Conservation (phyloP, 1,140 invertebrate genomes). For the Elysia chlorotica region DNA sequence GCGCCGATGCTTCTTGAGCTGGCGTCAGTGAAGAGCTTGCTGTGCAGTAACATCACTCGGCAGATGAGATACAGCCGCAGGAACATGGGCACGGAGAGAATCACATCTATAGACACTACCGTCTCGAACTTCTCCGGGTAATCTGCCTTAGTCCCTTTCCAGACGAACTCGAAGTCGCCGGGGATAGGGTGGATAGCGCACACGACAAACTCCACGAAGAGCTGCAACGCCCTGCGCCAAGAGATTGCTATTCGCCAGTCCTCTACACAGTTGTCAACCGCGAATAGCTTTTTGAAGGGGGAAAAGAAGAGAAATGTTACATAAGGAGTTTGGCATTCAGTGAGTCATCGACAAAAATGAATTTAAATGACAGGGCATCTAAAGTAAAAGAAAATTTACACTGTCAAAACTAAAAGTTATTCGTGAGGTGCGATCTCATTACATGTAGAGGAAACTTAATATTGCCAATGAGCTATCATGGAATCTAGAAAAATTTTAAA, state of each 20-base stretch:
- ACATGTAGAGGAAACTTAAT: too few species aligned
- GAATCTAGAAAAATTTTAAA: too few species aligned
- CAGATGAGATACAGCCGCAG: constrained; percentile 98
- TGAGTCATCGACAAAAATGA: too few species aligned
- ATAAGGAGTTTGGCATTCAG: too few species aligned
- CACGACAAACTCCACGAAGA: constrained; percentile 88
- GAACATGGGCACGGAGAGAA: constrained; percentile 98
- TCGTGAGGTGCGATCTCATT: too few species aligned
- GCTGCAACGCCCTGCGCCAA: constrained; percentile 91
- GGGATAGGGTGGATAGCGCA: constrained; percentile 98
- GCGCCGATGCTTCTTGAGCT: constrained; percentile 87
- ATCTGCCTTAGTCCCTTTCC: constrained; percentile 84
- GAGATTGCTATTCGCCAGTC: constrained; percentile 99
- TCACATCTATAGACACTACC: constrained; percentile 74
- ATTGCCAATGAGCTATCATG: too few species aligned
- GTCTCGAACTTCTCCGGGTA: constrained; percentile 21
- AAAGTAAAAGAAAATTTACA: too few species aligned
- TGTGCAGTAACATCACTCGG: constrained; percentile 98
- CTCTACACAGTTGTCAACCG: constrained; percentile 88
- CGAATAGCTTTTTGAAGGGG: too few species aligned
- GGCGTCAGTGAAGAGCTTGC: constrained; percentile 98
- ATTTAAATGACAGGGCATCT: too few species aligned
- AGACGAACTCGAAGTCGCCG: constrained; percentile 92
- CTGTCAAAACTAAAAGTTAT: too few species aligned
- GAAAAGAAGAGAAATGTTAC: too few species aligned